Percentiles rank a stretch among this genome's conserved stretches.
Conservation (phyloP, 1,140 invertebrate species). For the Bombus breviceps region DNA sequence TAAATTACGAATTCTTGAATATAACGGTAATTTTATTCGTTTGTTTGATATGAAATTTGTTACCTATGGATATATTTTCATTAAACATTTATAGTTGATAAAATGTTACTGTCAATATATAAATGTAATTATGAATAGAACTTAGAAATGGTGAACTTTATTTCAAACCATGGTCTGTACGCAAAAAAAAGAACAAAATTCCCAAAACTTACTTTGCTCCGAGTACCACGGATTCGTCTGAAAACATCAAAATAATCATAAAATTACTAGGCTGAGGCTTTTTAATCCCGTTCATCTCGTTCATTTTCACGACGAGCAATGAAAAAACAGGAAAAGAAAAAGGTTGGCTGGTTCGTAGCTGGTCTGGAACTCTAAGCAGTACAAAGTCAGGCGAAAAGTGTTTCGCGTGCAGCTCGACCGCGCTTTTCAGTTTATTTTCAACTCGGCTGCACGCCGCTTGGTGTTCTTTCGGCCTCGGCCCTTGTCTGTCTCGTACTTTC, state of each 20-base stretch:
- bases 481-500: conserved; percentile 28
- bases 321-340: not conserved
- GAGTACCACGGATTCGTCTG: not conserved
- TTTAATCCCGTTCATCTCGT: not conserved
- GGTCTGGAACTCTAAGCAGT: not conserved
- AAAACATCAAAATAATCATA: not conserved
- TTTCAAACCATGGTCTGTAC: no score
- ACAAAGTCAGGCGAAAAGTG: conserved; percentile 6
- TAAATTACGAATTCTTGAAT: no score
- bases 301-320: not conserved
- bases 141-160: no score
- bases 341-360: no score
- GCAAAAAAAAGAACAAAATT: not conserved
- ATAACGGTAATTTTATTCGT: no score
- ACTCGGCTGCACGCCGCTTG: not conserved
- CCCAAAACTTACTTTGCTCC: not conserved
- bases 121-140: no score
- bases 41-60: not conserved
- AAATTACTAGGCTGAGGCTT: not conserved
- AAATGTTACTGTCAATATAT: no score
- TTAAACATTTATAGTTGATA: no score
- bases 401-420: conserved; percentile 18
- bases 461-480: conserved; percentile 20
- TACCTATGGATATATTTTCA: no score
- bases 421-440: conserved; percentile 57